Evolutionary conservation across 2,797 vertebrate species (phyloP).

Genomic region (Acanthornis magna): DNA sequence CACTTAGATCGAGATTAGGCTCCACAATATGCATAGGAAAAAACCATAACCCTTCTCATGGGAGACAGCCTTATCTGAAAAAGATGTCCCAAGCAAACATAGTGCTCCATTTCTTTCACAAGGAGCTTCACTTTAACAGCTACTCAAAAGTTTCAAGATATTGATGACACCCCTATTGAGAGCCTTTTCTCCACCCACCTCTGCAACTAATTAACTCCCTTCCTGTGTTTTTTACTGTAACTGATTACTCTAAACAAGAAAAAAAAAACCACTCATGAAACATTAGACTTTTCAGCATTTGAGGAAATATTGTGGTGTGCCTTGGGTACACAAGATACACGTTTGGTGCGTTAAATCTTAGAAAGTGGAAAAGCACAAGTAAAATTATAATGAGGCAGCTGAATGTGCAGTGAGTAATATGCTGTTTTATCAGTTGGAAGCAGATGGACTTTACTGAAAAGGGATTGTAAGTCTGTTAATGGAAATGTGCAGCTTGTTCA

Average conservation of each 20-base stretch:
- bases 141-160: background rate
- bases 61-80: background rate
- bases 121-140: background rate
- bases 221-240: background rate
- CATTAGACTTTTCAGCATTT: background rate
- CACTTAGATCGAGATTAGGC: background rate
- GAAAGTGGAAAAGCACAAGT: background rate
- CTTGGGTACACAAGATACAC: background rate
- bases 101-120: background rate
- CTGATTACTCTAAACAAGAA: background rate
- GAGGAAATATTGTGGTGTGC: background rate
- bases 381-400: background rate
- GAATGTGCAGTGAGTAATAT: background rate
- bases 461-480: background rate
- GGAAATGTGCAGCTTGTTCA: background rate
- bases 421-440: conserved; percentile 22
- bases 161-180: rapidly evolving
- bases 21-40: background rate
- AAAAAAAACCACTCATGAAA: background rate
- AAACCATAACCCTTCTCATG: background rate
- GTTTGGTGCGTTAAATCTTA: background rate
- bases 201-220: background rate
- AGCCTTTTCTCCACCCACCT: background rate
- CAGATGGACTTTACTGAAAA: conserved; percentile 3
- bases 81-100: background rate